Base-by-base conservation (phyloP, 2,888 invertebrate species). In the Odontomyia ornata region DNA sequence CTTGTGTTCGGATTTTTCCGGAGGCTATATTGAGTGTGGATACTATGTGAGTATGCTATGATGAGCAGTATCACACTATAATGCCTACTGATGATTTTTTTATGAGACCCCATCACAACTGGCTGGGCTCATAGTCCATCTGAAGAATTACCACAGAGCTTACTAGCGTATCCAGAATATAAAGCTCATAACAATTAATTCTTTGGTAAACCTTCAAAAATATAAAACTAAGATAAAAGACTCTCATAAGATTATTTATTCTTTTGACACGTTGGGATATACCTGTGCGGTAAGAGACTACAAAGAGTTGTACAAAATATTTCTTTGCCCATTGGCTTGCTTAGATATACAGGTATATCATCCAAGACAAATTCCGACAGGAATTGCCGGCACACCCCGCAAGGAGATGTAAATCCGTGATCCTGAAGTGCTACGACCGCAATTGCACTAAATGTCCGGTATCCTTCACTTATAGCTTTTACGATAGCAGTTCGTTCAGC, bases 401-500 rank as follows among this genome's bases (percentile, higher is more conserved):
- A 97, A 0, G 97, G 97, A 0, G 93, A 89, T 0, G 93, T 93
- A 82, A 93, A 93, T 5, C 84, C 84, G 21, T 89, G 88, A 62
- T 91, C 89, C 81, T 91, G 90, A 76, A 91, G 89, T 0, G 93
- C 95, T 0, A 92, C 90, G 0, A 96, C 91, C 0, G 93, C 93
- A 7, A 96, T 89, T 15, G 90, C 90, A 78, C 88, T 89, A 83
- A 96, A 94, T 78, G 92, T 90, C 1, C 83, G 88, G 80, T 93
- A 90, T 0, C 98, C 98, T 80, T 94, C 93, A 75, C 95, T 93
- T 0, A 98, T 91, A 0, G 97, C 97, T 83, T 93, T 94, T 0
- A 90, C 91, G 1, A 95, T 88, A 0, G 97, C 98, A 0, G 93
- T 91, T 62, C 96, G 89, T 85, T 99, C 98, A 0, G 98, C 99